A percentile compares a stretch with the other conserved stretches of the same genome.
Evolutionary conservation across 2,113 vertebrate species (phyloP).

Genomic region (Calcarius ornatus): DNA sequence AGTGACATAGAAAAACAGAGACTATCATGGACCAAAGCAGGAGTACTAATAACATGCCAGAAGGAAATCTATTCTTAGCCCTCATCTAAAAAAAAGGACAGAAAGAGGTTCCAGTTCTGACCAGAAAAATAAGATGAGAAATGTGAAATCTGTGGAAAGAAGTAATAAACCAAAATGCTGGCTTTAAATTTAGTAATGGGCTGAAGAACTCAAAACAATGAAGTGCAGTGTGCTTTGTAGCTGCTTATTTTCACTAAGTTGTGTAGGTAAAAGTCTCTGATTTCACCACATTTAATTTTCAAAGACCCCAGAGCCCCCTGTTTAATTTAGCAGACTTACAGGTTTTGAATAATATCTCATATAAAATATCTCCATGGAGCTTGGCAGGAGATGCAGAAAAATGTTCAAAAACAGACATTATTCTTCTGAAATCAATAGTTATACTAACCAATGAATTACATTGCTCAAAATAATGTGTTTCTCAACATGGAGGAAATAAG

Average conservation of each 20-base stretch:
- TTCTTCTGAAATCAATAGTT: conserved; percentile 20
- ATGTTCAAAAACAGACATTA: background rate
- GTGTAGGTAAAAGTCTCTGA: conserved; percentile 30
- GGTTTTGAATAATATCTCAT: conserved; percentile 51
- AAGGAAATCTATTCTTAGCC: conserved; percentile 1
- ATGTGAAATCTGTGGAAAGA: conserved; percentile 44
- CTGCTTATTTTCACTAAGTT: conserved; percentile 42
- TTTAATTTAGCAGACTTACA: conserved; percentile 58
- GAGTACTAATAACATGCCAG: background rate
- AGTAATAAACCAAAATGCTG: background rate
- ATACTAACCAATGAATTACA: background rate
- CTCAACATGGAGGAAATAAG: background rate
- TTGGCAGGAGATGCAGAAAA: conserved; percentile 36
- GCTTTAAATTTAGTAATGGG: conserved; percentile 22
- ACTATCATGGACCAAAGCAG: background rate
- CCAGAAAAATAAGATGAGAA: conserved; percentile 36
- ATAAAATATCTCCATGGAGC: conserved; percentile 4
- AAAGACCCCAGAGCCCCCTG: conserved; percentile 11
- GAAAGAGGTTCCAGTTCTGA: conserved; percentile 10
- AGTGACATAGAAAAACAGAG: background rate
- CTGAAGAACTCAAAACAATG: conserved; percentile 55
- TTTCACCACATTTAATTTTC: conserved; percentile 65
- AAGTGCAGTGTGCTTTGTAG: conserved; percentile 46
- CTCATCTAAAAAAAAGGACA: background rate
- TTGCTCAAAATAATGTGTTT: background rate